Conservation (phyloP, 2,888 invertebrate species). For the Tryphoninae sp. region DNA sequence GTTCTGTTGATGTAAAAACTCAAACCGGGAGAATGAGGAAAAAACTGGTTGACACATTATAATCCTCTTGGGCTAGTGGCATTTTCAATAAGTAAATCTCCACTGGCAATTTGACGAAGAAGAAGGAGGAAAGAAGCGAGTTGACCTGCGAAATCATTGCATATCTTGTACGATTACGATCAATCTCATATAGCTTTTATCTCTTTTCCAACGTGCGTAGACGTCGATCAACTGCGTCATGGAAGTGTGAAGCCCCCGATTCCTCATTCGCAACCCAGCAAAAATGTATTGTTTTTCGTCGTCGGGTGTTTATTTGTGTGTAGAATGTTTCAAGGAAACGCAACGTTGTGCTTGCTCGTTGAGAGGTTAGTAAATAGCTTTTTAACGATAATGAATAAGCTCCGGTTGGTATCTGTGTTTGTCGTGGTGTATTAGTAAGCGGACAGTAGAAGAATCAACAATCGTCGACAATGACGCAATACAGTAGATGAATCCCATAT, state of each 20-base stretch:
- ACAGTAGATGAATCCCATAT: conserved; percentile 14
- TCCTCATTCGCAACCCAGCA: background rate
- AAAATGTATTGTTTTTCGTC: conserved; percentile 5
- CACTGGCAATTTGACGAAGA: background rate
- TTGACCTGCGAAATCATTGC: background rate
- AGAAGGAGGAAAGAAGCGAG: background rate
- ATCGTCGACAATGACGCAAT: conserved; percentile 44
- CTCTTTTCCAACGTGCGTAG: background rate
- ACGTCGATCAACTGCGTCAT: background rate
- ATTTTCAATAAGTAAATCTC: background rate
- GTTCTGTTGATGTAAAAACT: background rate
- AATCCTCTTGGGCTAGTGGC: background rate
- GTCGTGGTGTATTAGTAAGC: conserved; percentile 6
- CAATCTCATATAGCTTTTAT: background rate
- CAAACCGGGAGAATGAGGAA: conserved; percentile 5
- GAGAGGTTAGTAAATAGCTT: conserved; percentile 36
- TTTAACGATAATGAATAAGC: conserved; percentile 56
- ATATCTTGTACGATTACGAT: background rate
- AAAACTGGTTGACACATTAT: conserved; percentile 2
- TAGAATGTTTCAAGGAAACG: conserved; percentile 7
- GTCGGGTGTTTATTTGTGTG: background rate
- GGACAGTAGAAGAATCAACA: conserved; percentile 22
- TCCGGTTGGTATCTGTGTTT: conserved; percentile 1
- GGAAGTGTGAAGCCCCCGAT: background rate
- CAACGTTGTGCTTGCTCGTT: conserved; percentile 33